Base-by-base conservation (phyloP, 2,797 vertebrate species). In the Gallinago solitaria region DNA sequence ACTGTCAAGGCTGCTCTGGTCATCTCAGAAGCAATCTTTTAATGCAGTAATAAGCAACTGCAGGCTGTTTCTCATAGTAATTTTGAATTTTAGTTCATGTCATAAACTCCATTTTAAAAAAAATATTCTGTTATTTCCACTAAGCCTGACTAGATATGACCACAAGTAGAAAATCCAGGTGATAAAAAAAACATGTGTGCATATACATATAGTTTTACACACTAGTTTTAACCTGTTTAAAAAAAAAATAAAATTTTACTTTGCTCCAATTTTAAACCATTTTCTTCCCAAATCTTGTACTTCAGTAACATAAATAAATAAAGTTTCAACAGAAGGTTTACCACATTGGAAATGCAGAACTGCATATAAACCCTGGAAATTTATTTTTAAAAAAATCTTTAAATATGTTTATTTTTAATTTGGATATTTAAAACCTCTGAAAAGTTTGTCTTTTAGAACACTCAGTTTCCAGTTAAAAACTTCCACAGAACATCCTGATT, bases 401-500 rank as follows among this genome's bases (percentile, higher is more conserved):
- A 77, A 59, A 33, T 25, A 70, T 27, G 4, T 23, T 43, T 60
- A 33, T 71, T 93, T 91, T 81, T 33, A 25, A 54, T 37, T 16
- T 9, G 5, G 24, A 23, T 69, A 56, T 74, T 92, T 87, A 67
- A 67, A 80, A 79, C 50, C 6, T 25, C 53, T 37, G 14, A 79
- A 41, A 90, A 77, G 19, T 30, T 56, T 69, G 4, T 18, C 76
- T 37, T 70, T 74, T 51, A 63, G 45, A 83, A 87, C 23, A 23
- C 25, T 70, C 11, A 2, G 47, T 83, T 94, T 87, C 48, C 56
- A 68, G 35, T 82, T 79, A 54, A 87, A 89, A 93, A 68, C 39
- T 78, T 87, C 27, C 15, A 74, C 24, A 53, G 51, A 95, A 93
- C 90, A 96, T 84, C 50, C 69, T 68, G 83, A 93, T 90, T 53